Evolutionary conservation across 23 tunicate genomes (phyloP).

Genomic region (Diplosoma virens): DNA sequence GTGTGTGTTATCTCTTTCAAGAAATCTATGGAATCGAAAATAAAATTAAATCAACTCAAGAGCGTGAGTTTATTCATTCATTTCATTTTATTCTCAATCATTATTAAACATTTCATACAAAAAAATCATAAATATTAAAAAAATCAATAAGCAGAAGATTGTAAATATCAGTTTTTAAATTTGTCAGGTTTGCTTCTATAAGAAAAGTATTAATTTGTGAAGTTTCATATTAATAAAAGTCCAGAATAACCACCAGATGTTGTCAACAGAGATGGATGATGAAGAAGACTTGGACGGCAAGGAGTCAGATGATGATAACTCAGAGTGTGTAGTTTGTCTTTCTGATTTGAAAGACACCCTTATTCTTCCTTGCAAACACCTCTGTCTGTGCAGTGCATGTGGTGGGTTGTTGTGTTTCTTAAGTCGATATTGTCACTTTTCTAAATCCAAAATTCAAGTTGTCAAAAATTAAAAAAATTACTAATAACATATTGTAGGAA

Average conservation of each 20-base stretch:
- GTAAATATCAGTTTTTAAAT: no score
- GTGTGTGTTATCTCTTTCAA: conserved; percentile 88
- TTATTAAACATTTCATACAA: no score
- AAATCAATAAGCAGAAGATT: not conserved
- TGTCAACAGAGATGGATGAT: no score
- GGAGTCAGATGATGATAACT: conserved; percentile 68
- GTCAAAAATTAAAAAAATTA: not conserved
- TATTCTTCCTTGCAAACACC: conserved; percentile 92
- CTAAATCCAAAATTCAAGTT: not conserved
- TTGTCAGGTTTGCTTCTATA: no score
- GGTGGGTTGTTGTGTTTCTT: conserved; percentile 39
- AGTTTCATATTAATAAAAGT: no score
- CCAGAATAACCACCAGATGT: no score
- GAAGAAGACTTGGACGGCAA: conserved; percentile 56
- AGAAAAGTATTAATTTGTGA: no score
- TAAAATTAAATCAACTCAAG: conserved; percentile 23
- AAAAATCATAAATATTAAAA: no score
- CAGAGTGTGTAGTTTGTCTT: conserved; percentile 91
- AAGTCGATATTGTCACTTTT: no score
- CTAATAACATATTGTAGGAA: no score
- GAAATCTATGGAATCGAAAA: conserved; percentile 98
- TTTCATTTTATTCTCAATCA: no score
- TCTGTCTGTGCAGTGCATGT: conserved; percentile 82
- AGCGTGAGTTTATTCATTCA: not conserved
- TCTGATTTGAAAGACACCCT: conserved; percentile 83